A percentile compares a stretch with the other conserved stretches of the same genome.
Conservation (phyloP, 1,140 invertebrate species). For the Campoletis sonorensis region DNA sequence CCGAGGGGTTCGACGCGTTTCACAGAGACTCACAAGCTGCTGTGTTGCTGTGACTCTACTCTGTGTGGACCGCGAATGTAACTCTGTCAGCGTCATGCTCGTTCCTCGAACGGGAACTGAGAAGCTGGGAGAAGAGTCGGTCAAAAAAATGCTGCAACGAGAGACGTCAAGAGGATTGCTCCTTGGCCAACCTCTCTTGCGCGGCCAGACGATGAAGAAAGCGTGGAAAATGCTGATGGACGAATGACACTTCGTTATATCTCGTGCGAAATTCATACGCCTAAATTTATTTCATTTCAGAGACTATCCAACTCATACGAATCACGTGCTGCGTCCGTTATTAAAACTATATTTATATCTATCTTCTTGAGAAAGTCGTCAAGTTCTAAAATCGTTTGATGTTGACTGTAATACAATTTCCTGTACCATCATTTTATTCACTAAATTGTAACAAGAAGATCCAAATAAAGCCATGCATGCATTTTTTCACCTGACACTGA, state of each 20-base stretch:
- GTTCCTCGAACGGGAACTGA: conserved; percentile 47
- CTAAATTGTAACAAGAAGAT: not conserved
- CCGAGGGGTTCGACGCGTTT: conserved; percentile 66
- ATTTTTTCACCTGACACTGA: not conserved
- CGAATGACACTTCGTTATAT: not conserved
- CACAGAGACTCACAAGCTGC: conserved; percentile 55
- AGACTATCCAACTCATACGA: too few species aligned
- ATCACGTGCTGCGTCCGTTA: too few species aligned
- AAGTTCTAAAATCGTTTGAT: too few species aligned
- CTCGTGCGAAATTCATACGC: not conserved
- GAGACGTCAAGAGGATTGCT: conserved; percentile 27
- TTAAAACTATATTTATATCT: too few species aligned
- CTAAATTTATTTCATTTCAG: too few species aligned
- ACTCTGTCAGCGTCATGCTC: conserved; percentile 67
- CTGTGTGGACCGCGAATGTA: conserved; percentile 54
- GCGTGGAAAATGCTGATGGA: conserved; percentile 21
- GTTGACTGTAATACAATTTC: too few species aligned
- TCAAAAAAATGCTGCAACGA: conserved; percentile 15
- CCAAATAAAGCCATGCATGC: not conserved
- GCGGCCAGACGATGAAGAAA: not conserved
- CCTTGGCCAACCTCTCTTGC: not conserved
- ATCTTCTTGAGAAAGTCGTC: too few species aligned
- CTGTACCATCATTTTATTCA: too few species aligned
- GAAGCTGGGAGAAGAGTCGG: conserved; percentile 24
- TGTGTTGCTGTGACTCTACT: conserved; percentile 25